A percentile compares a stretch with the other conserved stretches of the same genome.
phyloP scores from a whole-genome alignment of 2,797 vertebrate species.

The Lophura swinhoii region DNA sequence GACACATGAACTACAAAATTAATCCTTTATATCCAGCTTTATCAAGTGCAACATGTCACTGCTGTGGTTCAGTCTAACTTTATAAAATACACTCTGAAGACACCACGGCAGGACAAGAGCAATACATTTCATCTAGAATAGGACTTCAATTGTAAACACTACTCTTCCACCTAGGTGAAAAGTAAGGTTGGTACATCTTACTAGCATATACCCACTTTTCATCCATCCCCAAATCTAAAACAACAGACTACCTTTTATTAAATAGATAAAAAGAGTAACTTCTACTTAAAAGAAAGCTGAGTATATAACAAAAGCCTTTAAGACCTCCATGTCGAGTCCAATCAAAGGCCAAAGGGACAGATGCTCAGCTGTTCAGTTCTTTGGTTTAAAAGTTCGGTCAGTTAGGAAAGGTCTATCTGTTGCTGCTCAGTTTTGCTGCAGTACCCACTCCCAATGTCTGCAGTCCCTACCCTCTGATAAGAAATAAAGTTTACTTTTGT shows the following conservation, averaged over 20 bases:
- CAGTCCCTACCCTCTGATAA: background rate
- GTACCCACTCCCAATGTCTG: background rate
- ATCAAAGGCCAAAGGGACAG: background rate
- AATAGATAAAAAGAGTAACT: background rate
- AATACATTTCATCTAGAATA: background rate
- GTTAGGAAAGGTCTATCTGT: background rate
- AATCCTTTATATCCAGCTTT: slow-evolving; percentile 5
- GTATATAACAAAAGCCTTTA: background rate
- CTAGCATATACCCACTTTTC: background rate
- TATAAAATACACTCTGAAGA: slow-evolving; percentile 12
- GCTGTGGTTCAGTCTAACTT: background rate
- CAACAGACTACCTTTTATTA: background rate
- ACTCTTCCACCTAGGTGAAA: background rate
- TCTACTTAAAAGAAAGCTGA: background rate
- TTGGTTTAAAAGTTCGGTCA: background rate
- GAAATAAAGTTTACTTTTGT: background rate
- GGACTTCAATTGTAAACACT: background rate
- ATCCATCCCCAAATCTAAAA: background rate
- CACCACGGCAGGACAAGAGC: background rate
- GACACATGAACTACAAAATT: slow-evolving; percentile 34
- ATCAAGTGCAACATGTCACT: background rate
- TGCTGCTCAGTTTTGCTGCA: background rate
- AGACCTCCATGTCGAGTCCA: background rate
- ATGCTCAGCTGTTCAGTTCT: background rate
- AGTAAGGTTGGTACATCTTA: background rate